Conservation (phyloP, 2,113 vertebrate species). For the Anolis sagrei region DNA sequence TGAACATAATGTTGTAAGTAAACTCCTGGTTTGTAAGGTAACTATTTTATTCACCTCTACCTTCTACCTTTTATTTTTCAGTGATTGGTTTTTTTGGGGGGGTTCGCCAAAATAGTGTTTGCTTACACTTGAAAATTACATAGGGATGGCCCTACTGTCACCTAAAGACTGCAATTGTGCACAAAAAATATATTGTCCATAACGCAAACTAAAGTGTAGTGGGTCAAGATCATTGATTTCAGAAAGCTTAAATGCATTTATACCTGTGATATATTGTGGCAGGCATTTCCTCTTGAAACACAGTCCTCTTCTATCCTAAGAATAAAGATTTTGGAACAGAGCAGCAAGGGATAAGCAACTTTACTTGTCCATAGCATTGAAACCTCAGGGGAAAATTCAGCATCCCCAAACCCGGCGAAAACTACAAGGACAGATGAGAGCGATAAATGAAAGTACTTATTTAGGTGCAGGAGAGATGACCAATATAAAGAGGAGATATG, state of each 20-base stretch:
- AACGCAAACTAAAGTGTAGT: neutral
- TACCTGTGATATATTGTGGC: neutral
- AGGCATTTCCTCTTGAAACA: neutral
- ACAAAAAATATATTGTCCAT: neutral
- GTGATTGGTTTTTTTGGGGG: too few species aligned
- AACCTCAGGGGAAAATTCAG: neutral
- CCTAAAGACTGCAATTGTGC: neutral
- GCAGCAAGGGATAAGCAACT: neutral
- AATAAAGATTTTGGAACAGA: neutral
- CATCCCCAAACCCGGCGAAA: neutral
- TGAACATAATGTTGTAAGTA: too few species aligned
- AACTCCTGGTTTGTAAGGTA: too few species aligned
- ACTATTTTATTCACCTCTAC: too few species aligned
- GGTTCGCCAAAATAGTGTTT: too few species aligned
- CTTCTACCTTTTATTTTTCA: too few species aligned
- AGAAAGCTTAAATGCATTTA: neutral
- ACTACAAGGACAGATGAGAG: neutral
- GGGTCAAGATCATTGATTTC: neutral
- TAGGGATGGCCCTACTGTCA: too few species aligned
- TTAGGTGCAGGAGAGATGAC: neutral
- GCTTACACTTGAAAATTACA: too few species aligned
- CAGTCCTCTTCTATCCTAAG: neutral
- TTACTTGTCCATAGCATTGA: neutral
- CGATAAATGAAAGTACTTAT: slow-evolving; percentile 12
- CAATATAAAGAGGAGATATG: neutral